phyloP scores from a whole-genome alignment of 2,113 vertebrate species.

The Erinaceus europaeus region DNA sequence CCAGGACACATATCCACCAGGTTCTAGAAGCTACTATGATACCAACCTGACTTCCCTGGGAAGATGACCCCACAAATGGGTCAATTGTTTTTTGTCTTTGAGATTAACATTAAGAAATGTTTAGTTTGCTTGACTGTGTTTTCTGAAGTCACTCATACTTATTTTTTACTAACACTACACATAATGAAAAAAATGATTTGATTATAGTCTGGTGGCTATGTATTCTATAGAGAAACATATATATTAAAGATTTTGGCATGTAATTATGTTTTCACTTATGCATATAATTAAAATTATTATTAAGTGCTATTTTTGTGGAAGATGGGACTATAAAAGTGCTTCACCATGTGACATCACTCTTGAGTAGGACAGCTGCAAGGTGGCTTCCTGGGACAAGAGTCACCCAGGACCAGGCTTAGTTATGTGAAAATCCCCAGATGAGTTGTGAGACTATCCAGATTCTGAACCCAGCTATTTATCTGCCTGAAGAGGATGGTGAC shows the following conservation, averaged over 20 bases:
- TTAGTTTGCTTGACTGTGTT: neutral
- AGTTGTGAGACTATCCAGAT: no score
- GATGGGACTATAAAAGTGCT: no score
- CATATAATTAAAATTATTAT: neutral
- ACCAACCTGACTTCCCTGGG: no score
- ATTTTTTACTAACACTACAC: neutral
- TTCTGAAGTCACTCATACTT: neutral
- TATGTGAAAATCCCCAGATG: no score
- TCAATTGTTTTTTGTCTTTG: neutral
- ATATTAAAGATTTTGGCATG: neutral
- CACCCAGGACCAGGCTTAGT: no score
- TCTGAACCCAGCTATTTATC: no score
- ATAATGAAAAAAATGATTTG: neutral
- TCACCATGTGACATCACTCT: neutral
- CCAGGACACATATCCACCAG: no score
- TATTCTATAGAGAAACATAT: neutral
- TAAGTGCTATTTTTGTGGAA: neutral
- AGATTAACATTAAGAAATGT: neutral
- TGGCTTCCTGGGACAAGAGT: no score
- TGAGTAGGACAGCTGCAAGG: no score
- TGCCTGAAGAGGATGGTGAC: no score
- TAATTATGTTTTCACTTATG: neutral
- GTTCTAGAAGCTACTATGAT: no score
- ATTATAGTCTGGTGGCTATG: neutral
- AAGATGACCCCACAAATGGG: neutral